Evolutionary conservation across 2,797 vertebrate species (phyloP), one percentile per base, ranked within the genome.

Genomic region (Balearica regulorum): DNA sequence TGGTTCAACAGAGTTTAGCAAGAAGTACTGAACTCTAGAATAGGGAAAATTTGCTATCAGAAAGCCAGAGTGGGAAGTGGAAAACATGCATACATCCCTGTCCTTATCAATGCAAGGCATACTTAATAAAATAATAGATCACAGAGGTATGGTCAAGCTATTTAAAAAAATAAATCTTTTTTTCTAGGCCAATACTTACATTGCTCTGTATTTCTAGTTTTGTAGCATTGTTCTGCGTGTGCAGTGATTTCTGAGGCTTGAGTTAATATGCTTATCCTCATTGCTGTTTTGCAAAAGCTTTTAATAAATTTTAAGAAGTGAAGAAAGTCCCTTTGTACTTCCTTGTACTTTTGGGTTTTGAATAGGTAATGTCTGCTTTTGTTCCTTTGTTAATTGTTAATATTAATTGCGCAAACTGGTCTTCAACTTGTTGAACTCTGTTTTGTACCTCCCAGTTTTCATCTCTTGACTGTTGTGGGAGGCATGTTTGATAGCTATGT

Each of bases 241-340:
- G 37, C 35, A 57, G 33, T 39, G 10, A 31, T 87, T 93, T 87
- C n/a, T 77, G 48, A 44, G 60, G 19, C 85, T 84, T 8, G 7
- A 62, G 66, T 41, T 92, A 89, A 90, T 91, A 16, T 53, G 66
- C 60, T 96, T 96, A 83, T 84, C 53, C 21, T 83, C 29, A 10
- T 5, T 58, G 65, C 72, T 93, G 53, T 73, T 94, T 84, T 90
- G 77, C 41, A 60, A 90, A 95, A 96, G 48, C 81, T 48, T 93
- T 81, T 91, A 77, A 68, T 87, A 54, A 65, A 51, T 86, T 89
- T 83, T 90, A 86, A 91, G 93, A 95, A 96, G 77, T 92, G 33
- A 87, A 94, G 86, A 89, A 96, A 96, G 77, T 82, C 60, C 83
- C 90, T 80, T 94, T 96, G 69, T 89, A 88, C 51, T 96, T 95